Evolutionary conservation across 2,113 vertebrate genomes (phyloP), one percentile per base, ranked within the genome.

Genomic region (Megaceryle torquata): DNA sequence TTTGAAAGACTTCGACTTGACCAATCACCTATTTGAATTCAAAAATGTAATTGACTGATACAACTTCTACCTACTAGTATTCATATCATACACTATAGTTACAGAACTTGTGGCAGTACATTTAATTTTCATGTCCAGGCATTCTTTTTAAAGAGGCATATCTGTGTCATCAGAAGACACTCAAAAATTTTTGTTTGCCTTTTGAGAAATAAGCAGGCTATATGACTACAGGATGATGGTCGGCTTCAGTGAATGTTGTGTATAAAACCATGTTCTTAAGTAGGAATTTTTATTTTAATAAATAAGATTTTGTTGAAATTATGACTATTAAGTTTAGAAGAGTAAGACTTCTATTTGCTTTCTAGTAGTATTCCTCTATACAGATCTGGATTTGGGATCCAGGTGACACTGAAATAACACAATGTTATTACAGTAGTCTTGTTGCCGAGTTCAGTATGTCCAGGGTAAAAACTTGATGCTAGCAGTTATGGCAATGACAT

Each of bases 61-160:
- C n/a, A 92, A 74, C 26, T 64, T 54, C 39, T 61, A 29, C 60
- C 37, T 93, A 69, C 29, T 33, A 86, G 50, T 72, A 67, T 93
- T 89, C 35, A 57, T 60, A 94, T 92, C 44, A 91, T 68, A 80
- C 78, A 65, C 43, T 81, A 48, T 33, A 92, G 35, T 90, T 92
- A 89, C 46, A 83, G 89, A 96, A 84, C 18, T 69, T 78, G 41
- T 94, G 76, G 61, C 78, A 88, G n/a, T 87, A 65, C 65, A 75
- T 89, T 95, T 97, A 69, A 89, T 86, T 96, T 96, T 93, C 75
- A 44, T 19, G 8, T 28, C 59, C 57, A 95, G 89, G 71, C 46
- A 95, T 91, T 96, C 37, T 37, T 37, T 37, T 37, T 37, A 16
- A 6, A 63, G 29, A 67, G 5, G 16, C 11, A 10, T n/a, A 60